Evolutionary conservation across 1,140 invertebrate genomes (phyloP).

Genomic region (Drosophila pseudoobscura): DNA sequence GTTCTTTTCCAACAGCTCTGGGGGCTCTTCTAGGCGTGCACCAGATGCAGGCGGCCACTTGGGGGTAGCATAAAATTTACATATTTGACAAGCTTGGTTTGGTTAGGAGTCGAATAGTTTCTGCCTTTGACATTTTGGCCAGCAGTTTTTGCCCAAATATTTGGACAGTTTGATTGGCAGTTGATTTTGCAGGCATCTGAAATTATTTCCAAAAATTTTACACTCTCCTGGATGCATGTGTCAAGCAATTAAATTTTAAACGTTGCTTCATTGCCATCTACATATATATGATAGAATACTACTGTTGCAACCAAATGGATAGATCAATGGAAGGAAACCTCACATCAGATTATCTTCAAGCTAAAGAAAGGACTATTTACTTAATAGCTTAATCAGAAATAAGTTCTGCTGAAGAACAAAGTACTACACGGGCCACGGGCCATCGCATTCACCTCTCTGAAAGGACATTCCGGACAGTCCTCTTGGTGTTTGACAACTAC

Average conservation of each 20-base stretch:
- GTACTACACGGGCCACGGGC: too few species aligned
- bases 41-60: too few species aligned
- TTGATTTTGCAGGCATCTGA: conserved; percentile 20
- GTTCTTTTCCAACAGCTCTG: conserved; percentile 1
- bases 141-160: conserved; percentile 44
- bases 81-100: conserved; percentile 63
- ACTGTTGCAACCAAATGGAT: too few species aligned
- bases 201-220: conserved; percentile 42
- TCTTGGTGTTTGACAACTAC: conserved; percentile 67
- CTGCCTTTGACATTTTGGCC: conserved; percentile 56
- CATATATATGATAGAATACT: not conserved
- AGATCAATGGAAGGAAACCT: too few species aligned
- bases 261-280: conserved; percentile 27
- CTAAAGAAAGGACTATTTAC: too few species aligned
- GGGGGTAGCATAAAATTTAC: conserved; percentile 45
- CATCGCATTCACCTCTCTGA: too few species aligned
- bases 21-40: not conserved
- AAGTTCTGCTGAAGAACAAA: too few species aligned
- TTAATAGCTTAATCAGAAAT: too few species aligned
- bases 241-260: conserved; percentile 43
- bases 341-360: too few species aligned
- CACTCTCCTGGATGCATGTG: conserved; percentile 14
- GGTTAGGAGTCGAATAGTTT: conserved; percentile 39
- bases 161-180: conserved; percentile 52
- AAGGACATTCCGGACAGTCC: conserved; percentile 23